Evolutionary conservation across 2,113 vertebrate genomes (phyloP), one percentile per base, ranked within the genome.

Genomic region (Tauraco erythrolophus): DNA sequence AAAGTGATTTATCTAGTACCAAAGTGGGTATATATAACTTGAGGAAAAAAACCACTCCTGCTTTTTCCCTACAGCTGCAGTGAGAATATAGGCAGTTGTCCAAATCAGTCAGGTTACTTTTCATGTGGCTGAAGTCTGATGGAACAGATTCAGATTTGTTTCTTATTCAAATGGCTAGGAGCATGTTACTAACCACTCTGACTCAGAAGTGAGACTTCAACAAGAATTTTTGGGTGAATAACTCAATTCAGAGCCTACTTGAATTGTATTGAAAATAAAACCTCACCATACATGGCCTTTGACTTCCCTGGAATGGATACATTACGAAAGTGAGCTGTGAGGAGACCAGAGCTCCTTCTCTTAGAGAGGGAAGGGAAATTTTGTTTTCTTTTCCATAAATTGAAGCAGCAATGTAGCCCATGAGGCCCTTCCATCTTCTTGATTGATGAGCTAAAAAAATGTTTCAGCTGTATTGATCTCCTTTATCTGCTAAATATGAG

Each of bases 281-380:
- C 19, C 17, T 71, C 13, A 28, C 19, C 18, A 2, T 19, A 12
- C 0, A 0, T 58, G 24, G 10, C 25, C 19, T 85, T 85, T 76
- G n/a, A 7, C 30, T 56, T 86, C 7, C 41, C 11, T 70, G 8
- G 14, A 9, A 9, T 17, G 19, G 41, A 65, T 86, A 46, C 33
- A 24, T 10, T 18, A 37, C 22, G 33, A 56, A 46, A 80, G 51
- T 0, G 3, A 75, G 12, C 37, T 57, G 7, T 25, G 62, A 90
- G 66, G 18, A 83, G 27, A 68, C 1, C 33, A 79, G 50, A 88
- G 31, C 25, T 33, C 28, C 11, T 91, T n/a, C 25, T 94, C 3
- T 88, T 46, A 30, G 3, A 58, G 50, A 51, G 7, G 5, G 10
- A 78, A 6, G 11, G 23, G 14, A 8, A 54, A 56, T 70, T 88